phyloP scores from a whole-genome alignment of 2,888 invertebrate genomes.

The Drosophila nigritarsus region DNA sequence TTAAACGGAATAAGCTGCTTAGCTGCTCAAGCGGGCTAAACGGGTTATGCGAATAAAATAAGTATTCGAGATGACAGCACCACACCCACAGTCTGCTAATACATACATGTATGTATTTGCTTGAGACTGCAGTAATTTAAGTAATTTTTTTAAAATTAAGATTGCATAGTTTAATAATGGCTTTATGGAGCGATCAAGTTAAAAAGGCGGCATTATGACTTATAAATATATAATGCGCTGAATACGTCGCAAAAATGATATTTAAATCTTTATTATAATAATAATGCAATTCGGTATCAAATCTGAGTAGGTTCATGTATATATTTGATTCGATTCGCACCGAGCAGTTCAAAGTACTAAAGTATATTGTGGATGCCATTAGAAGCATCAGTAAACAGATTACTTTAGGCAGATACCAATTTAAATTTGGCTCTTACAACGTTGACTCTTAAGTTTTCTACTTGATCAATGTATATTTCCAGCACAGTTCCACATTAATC shows the following conservation, averaged over 20 bases:
- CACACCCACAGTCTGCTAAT: conserved; percentile 1
- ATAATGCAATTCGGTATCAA: not conserved
- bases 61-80: conserved; percentile 3
- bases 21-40: conserved; percentile 43
- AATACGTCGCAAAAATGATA: not conserved
- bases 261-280: not conserved
- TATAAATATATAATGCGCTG: not conserved
- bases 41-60: conserved; percentile 59
- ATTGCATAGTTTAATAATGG: conserved; percentile 26
- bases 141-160: conserved; percentile 14
- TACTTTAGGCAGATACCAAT: not conserved
- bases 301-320: too few relatives aligned
- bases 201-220: not conserved
- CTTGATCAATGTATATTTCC: not conserved
- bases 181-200: conserved; percentile 16
- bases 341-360: not conserved
- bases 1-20: conserved; percentile 71
- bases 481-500: rapidly evolving
- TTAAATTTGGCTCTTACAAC: not conserved
- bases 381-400: too few relatives aligned
- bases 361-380: not conserved
- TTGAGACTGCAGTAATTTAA: conserved; percentile 22
- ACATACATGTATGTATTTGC: conserved; percentile 3
- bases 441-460: not conserved
- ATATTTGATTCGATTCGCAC: not conserved